A percentile compares a stretch with the other conserved stretches of the same genome.
Conservation (phyloP, 2,113 vertebrate genomes). For the Scatophagus argus region DNA sequence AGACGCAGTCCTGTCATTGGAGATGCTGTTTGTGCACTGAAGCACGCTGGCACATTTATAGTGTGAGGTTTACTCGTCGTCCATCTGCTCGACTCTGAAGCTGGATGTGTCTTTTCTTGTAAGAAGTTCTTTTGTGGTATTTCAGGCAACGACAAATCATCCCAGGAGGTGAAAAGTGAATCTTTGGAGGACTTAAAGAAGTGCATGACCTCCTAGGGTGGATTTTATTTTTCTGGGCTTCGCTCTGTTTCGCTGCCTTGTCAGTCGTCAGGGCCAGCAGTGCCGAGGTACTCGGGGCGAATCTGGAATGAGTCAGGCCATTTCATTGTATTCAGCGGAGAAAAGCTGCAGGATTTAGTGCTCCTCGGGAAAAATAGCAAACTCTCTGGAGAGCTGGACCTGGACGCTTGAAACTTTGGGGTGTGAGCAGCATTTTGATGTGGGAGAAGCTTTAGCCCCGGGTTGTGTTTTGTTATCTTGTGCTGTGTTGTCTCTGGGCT, state of each 20-base stretch:
- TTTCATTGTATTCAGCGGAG: slow-evolving; percentile 61
- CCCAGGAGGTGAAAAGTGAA: slow-evolving; percentile 31
- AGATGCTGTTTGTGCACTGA: neutral
- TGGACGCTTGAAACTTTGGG: slow-evolving; percentile 34
- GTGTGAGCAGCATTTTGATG: slow-evolving; percentile 75
- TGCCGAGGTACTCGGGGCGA: slow-evolving; percentile 45
- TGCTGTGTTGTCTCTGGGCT: slow-evolving; percentile 21
- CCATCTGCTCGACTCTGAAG: neutral
- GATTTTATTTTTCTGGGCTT: slow-evolving; percentile 41
- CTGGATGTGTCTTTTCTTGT: neutral
- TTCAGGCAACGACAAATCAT: slow-evolving; percentile 1
- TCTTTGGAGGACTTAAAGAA: slow-evolving; percentile 30
- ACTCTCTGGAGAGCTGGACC: slow-evolving; percentile 58
- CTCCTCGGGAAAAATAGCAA: slow-evolving; percentile 62
- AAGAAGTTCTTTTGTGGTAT: neutral
- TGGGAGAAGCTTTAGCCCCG: slow-evolving; percentile 1
- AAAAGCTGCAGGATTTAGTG: slow-evolving; percentile 66
- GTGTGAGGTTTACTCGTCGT: too few relatives aligned
- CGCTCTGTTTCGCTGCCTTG: slow-evolving; percentile 53
- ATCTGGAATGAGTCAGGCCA: slow-evolving; percentile 66
- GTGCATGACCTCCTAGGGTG: slow-evolving; percentile 24
- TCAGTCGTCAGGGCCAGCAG: slow-evolving; percentile 41
- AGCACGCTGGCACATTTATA: neutral
- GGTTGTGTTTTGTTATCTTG: slow-evolving; percentile 46
- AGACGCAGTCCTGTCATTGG: too few relatives aligned